Evolutionary conservation across 1,140 invertebrate genomes (phyloP).

Genomic region (Trichonephila inaurata): DNA sequence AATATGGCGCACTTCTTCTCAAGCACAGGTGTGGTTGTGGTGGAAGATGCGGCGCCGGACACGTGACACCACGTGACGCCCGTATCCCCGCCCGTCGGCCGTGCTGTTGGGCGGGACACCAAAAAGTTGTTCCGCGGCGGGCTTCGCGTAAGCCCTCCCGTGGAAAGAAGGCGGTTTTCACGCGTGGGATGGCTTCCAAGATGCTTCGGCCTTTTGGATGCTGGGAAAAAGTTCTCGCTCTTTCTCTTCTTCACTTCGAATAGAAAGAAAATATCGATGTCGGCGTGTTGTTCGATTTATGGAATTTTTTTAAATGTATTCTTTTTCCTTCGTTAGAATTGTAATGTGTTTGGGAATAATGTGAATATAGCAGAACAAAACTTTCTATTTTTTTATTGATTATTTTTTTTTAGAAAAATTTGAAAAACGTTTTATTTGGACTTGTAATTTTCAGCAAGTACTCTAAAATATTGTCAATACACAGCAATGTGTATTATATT

Average conservation of each 20-base stretch:
- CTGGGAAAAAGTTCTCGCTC: neutral
- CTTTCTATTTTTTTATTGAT: too few species aligned
- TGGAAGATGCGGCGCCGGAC: constrained; percentile 72
- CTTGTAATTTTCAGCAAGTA: too few species aligned
- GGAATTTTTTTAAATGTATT: neutral
- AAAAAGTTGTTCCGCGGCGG: constrained; percentile 55
- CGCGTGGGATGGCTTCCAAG: constrained; percentile 40
- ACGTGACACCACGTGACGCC: constrained; percentile 65
- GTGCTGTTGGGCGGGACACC: constrained; percentile 57
- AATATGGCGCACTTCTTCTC: neutral
- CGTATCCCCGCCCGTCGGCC: constrained; percentile 12
- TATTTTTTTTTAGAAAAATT: too few species aligned
- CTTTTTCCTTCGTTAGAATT: neutral
- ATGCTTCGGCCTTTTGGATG: neutral
- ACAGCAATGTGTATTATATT: too few species aligned
- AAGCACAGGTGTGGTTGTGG: constrained; percentile 72
- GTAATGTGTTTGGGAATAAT: too few species aligned
- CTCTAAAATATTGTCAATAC: too few species aligned
- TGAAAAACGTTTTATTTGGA: too few species aligned
- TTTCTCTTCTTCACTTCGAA: neutral
- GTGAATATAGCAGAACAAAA: too few species aligned
- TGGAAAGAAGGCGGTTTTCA: constrained; percentile 69
- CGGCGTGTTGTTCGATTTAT: neutral
- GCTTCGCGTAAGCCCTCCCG: constrained; percentile 56
- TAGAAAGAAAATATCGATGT: too few species aligned